Evolutionary conservation across 2,113 vertebrate species (phyloP).

Genomic region (Pollachius pollachius): DNA sequence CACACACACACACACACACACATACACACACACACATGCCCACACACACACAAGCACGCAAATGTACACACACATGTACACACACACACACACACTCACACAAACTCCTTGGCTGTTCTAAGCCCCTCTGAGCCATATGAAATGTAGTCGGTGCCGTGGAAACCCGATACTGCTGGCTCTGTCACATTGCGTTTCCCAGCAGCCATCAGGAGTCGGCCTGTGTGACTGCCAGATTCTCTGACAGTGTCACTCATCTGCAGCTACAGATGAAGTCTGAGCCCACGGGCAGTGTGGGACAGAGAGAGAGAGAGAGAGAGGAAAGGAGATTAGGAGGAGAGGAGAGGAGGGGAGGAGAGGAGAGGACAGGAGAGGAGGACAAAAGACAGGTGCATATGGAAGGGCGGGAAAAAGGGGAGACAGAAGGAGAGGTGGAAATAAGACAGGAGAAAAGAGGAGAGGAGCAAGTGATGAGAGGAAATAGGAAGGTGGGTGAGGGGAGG

Average conservation of each 20-base stretch:
- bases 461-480: background rate
- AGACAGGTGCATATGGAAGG: background rate
- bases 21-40: background rate
- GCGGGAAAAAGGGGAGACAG: background rate
- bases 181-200: constrained; percentile 73
- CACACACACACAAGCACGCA: constrained; percentile 29
- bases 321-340: background rate
- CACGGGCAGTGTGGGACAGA: constrained; percentile 48
- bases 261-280: constrained; percentile 26
- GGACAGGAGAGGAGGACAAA: background rate
- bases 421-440: background rate
- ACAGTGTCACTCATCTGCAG: constrained; percentile 72
- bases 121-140: constrained; percentile 73
- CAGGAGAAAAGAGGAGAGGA: background rate
- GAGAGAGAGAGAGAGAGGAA: constrained; percentile 15
- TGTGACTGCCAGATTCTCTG: constrained; percentile 69
- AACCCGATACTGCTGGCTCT: constrained; percentile 70
- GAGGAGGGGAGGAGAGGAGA: background rate
- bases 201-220: constrained; percentile 55
- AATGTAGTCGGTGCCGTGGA: constrained; percentile 68
- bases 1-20: constrained; percentile 6
- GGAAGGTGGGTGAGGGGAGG: background rate
- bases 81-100: constrained; percentile 28
- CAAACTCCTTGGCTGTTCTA: constrained; percentile 52
- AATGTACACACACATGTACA: constrained; percentile 35